Conservation (phyloP, 2,113 vertebrate species). For the Argyrosomus japonicus region DNA sequence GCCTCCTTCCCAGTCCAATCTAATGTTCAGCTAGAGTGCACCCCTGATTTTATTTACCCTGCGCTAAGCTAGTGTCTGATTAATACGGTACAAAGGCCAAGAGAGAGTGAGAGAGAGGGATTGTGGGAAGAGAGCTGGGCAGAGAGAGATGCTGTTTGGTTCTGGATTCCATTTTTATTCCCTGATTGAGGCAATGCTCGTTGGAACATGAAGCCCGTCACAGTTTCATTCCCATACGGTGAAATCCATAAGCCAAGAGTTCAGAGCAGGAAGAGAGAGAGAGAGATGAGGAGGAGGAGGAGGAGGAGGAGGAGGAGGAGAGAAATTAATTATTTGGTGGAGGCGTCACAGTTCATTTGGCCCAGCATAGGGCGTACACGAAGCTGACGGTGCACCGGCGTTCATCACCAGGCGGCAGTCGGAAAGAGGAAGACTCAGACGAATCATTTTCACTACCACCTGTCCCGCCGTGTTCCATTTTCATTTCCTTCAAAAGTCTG, state of each 20-base stretch:
- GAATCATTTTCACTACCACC: conserved; percentile 14
- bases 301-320: conserved; percentile 29
- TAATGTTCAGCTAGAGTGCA: conserved; percentile 25
- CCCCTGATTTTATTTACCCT: conserved; percentile 40
- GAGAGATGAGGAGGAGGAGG: not conserved
- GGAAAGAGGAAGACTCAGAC: not conserved
- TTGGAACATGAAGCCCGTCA: conserved; percentile 44
- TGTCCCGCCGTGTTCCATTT: conserved; percentile 17
- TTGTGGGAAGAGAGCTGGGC: not conserved
- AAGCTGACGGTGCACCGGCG: not conserved
- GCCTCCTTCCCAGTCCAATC: conserved; percentile 14
- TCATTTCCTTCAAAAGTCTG: not conserved
- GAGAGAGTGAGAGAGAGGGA: not conserved
- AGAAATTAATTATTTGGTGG: conserved; percentile 66
- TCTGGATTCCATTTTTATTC: conserved; percentile 20
- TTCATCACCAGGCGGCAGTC: conserved; percentile 12
- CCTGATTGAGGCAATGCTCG: conserved; percentile 46
- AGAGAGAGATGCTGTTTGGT: conserved; percentile 21
- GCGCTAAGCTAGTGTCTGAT: conserved; percentile 12
- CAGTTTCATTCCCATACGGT: conserved; percentile 44
- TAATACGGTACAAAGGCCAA: conserved; percentile 18
- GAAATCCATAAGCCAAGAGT: conserved; percentile 54
- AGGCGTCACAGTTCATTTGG: conserved; percentile 59
- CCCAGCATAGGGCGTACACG: conserved; percentile 28
- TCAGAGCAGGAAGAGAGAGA: conserved; percentile 28